phyloP scores from a whole-genome alignment of 2,888 invertebrate genomes.

The Deilephila elpenor region DNA sequence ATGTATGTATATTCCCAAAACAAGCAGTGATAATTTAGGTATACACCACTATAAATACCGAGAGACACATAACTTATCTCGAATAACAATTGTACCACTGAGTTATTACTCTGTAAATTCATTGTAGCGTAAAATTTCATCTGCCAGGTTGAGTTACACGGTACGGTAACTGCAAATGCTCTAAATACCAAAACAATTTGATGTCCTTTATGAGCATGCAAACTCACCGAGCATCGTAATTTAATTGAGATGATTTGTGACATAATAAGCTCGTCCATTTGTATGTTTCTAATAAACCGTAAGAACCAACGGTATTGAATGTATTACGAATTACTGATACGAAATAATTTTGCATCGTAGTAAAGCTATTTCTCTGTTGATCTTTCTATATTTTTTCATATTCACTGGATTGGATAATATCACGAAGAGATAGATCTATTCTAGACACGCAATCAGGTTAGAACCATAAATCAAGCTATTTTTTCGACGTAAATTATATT shows the following conservation, averaged over 20 bases:
- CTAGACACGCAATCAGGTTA: neutral
- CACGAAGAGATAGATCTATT: neutral
- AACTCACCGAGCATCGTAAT: neutral
- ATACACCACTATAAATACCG: neutral
- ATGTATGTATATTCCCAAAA: too few relatives aligned
- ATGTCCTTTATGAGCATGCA: neutral
- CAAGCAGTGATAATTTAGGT: neutral
- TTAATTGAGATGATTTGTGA: neutral
- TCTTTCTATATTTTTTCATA: neutral
- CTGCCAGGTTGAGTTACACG: neutral
- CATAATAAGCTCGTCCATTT: neutral
- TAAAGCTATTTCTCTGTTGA: neutral
- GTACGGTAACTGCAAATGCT: neutral
- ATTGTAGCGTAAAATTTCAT: neutral
- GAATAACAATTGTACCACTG: neutral
- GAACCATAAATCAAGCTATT: neutral
- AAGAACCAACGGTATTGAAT: too few relatives aligned
- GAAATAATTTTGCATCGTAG: neutral
- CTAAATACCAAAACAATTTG: constrained; percentile 8
- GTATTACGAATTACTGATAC: neutral
- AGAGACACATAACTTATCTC: neutral
- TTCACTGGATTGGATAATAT: neutral
- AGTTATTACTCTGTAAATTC: neutral
- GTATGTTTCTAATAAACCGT: neutral
- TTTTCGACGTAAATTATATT: neutral